Conservation (phyloP, 1,140 invertebrate species). For the Nasonia giraulti region DNA sequence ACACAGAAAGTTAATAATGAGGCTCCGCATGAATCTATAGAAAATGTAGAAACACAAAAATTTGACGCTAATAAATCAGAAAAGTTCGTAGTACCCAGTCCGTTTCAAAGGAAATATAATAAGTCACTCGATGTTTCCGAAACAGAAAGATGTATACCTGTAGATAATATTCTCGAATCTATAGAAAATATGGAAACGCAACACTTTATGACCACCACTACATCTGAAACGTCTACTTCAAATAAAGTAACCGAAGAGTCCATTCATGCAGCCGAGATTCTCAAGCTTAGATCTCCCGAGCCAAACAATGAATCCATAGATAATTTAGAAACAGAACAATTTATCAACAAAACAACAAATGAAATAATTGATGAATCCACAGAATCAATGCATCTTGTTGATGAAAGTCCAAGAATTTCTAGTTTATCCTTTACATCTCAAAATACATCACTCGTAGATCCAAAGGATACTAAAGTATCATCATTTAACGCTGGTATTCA, state of each 20-base stretch:
- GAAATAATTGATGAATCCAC: slow-evolving; percentile 13
- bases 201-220: not conserved
- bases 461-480: not conserved
- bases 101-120: no score
- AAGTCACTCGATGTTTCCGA: no score
- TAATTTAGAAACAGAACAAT: not conserved
- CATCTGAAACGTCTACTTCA: not conserved
- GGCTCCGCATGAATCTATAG: no score
- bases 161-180: not conserved
- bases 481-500: not conserved
- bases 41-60: no score
- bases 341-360: not conserved
- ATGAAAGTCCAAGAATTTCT: not conserved
- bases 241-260: not conserved
- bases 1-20: not conserved
- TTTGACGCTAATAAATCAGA: no score
- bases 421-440: not conserved
- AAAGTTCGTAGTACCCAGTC: no score
- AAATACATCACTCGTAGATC: not conserved
- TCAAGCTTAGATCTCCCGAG: not conserved
- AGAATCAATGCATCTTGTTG: slow-evolving; percentile 10
- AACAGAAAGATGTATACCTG: not conserved
- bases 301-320: not conserved
- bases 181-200: slow-evolving; percentile 28
- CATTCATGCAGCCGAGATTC: slow-evolving; percentile 29